Conservation (phyloP, 2,113 vertebrate genomes). For the Mus pahari region DNA sequence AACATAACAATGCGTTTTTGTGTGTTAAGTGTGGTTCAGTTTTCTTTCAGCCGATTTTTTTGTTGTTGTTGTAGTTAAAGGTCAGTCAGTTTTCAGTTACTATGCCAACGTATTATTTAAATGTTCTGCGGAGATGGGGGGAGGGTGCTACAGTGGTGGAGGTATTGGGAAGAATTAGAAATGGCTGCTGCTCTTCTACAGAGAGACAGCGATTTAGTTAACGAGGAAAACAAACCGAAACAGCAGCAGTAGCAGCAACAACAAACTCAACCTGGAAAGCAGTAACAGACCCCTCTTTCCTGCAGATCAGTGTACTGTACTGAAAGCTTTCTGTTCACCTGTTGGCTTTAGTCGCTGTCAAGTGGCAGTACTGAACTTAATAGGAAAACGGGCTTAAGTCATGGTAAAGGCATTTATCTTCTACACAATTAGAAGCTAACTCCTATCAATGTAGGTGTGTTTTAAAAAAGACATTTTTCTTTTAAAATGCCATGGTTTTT, state of each 20-base stretch:
- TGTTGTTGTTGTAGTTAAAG: not conserved
- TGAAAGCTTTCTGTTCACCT: constrained; percentile 35
- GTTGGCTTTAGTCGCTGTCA: constrained; percentile 54
- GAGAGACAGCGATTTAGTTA: not conserved
- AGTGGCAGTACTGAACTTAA: not conserved
- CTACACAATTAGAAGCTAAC: not conserved
- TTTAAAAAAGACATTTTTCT: not conserved
- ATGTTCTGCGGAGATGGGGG: not conserved
- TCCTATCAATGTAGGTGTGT: not conserved
- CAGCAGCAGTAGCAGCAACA: not conserved
- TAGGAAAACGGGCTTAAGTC: constrained; percentile 12
- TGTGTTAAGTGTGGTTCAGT: constrained; percentile 22
- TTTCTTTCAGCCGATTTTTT: constrained; percentile 16
- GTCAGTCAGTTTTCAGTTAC: not conserved
- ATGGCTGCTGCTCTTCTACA: constrained; percentile 30
- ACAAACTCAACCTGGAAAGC: not conserved
- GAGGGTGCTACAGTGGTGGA: not conserved
- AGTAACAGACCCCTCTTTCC: not conserved
- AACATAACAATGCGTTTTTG: constrained; percentile 42
- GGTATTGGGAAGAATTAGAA: constrained; percentile 14
- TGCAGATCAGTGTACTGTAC: not conserved
- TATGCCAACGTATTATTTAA: constrained; percentile 5
- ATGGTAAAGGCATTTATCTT: not conserved
- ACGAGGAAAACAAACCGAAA: not conserved
- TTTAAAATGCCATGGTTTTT: constrained; percentile 36